Evolutionary conservation across 2,888 invertebrate species (phyloP).

Genomic region (Pandemis corylana): DNA sequence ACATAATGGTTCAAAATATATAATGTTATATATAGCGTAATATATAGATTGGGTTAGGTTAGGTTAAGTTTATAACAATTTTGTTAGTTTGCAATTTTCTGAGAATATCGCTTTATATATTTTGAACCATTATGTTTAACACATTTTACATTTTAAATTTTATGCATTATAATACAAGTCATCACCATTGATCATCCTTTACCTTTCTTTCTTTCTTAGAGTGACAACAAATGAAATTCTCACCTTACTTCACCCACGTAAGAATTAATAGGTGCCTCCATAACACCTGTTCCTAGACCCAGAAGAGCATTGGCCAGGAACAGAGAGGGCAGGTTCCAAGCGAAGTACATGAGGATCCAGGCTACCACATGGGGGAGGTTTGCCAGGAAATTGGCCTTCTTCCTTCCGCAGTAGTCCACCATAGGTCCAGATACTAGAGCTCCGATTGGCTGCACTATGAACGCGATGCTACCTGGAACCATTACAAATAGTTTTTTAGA

Average conservation of each 20-base stretch:
- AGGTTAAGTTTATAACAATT: too few relatives aligned
- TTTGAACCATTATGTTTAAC: too few relatives aligned
- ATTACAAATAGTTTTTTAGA: conserved; percentile 10
- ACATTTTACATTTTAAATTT: too few relatives aligned
- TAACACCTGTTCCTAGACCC: conserved; percentile 84
- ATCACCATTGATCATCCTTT: too few relatives aligned
- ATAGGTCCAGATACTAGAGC: conserved; percentile 82
- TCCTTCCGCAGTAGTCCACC: conserved; percentile 84
- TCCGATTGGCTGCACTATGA: conserved; percentile 84
- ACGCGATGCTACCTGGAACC: conserved; percentile 81
- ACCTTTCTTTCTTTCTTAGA: too few relatives aligned
- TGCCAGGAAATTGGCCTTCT: conserved; percentile 80
- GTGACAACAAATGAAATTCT: conserved; percentile 28
- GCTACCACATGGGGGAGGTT: conserved; percentile 83
- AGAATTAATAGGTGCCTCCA: conserved; percentile 85
- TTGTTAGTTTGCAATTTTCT: too few relatives aligned
- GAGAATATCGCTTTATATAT: too few relatives aligned
- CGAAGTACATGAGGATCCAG: conserved; percentile 83
- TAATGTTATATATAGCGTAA: too few relatives aligned
- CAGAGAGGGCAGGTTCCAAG: conserved; percentile 73
- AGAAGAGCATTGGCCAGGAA: conserved; percentile 80
- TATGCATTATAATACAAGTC: too few relatives aligned
- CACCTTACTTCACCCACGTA: conserved; percentile 86
- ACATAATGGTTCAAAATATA: too few relatives aligned
- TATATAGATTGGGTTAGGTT: too few relatives aligned